Percentiles rank a stretch among this genome's conserved stretches.
Evolutionary conservation across 2,888 invertebrate genomes (phyloP).

Genomic region (Oscheius sp.): DNA sequence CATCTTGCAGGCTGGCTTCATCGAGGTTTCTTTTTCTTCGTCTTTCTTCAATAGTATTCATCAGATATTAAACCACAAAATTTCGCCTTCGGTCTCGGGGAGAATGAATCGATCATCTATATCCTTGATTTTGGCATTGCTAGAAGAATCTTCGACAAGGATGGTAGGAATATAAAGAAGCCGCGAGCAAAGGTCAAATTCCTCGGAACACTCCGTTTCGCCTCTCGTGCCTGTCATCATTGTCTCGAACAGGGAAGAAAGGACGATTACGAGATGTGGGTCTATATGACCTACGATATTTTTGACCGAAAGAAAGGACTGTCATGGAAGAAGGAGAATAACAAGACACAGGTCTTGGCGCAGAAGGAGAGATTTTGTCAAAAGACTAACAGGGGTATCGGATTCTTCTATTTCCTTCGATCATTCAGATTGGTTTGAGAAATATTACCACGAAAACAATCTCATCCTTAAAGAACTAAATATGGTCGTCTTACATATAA

Average conservation of each 20-base stretch:
- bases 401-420: neutral
- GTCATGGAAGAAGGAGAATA: conserved; percentile 37
- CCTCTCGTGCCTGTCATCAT: conserved; percentile 42
- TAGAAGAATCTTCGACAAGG: conserved; percentile 11
- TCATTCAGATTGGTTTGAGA: neutral
- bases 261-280: conserved; percentile 51
- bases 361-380: conserved; percentile 24
- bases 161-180: neutral
- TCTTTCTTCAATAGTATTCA: neutral
- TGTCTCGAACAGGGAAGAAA: conserved; percentile 47
- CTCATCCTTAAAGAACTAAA: conserved; percentile 19
- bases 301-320: conserved; percentile 42
- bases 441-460: neutral
- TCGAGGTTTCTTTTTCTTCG: neutral
- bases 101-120: conserved; percentile 20
- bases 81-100: conserved; percentile 22
- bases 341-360: neutral
- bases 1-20: conserved; percentile 27
- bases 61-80: conserved; percentile 30
- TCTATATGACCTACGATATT: conserved; percentile 45
- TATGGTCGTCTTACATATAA: neutral
- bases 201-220: conserved; percentile 47
- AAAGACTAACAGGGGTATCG: neutral
- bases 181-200: conserved; percentile 46
- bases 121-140: conserved; percentile 27